These are phyloP conservation scores for Anguilla obscura DNA, from an alignment of 2,797 vertebrate genomes.

Conservation along the genomic window DNA sequence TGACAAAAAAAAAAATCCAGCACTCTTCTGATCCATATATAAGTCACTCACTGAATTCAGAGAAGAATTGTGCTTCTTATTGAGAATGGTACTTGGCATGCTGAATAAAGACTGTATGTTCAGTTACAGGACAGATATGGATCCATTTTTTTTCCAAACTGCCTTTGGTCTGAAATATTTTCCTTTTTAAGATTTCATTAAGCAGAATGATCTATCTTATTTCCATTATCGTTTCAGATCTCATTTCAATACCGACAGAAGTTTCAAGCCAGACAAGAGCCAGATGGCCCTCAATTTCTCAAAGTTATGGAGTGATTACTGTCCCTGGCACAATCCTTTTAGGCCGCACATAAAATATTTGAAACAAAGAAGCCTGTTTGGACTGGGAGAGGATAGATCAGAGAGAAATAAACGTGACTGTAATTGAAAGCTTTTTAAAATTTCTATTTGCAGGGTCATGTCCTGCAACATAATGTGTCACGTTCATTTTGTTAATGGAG, in stretches of 20 bases:
- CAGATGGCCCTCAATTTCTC: conserved; percentile 15
- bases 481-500: conserved; percentile 17
- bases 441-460: conserved; percentile 14
- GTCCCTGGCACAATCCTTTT: conserved; percentile 18
- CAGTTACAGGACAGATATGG: neutral
- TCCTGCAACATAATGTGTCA: neutral
- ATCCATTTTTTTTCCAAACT: conserved; percentile 27
- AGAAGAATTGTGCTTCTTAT: neutral
- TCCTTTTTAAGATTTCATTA: conserved; percentile 30
- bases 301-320: conserved; percentile 27
- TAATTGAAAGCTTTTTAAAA: conserved; percentile 8
- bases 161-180: conserved; percentile 12
- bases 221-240: conserved; percentile 15
- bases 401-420: neutral
- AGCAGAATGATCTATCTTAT: conserved; percentile 29
- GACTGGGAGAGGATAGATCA: conserved; percentile 24
- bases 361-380: conserved; percentile 13
- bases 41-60: neutral
- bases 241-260: conserved; percentile 17
- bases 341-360: conserved; percentile 28
- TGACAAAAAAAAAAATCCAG: neutral
- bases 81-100: conserved; percentile 12
- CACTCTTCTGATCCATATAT: neutral
- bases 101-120: conserved; percentile 29
- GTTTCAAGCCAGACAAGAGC: conserved; percentile 29